These are phyloP conservation scores for Oncorhynchus gorbuscha DNA, from an alignment of 2,113 vertebrate genomes.

Conservation along the genomic window DNA sequence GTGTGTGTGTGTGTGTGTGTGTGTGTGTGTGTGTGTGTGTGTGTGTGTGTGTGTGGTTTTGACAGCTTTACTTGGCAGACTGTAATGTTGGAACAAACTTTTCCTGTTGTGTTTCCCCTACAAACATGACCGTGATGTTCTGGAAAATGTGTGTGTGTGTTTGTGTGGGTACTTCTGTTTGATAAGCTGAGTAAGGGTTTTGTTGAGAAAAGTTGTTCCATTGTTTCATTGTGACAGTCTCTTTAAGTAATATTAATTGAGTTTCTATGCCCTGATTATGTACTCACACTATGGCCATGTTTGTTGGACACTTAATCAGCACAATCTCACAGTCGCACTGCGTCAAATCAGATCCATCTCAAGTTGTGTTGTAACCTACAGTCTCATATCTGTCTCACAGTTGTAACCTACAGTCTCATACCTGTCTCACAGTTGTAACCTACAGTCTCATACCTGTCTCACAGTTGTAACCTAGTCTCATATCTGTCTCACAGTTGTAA, in stretches of 20 bases:
- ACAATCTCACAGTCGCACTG: neutral
- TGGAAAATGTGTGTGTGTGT: conserved; percentile 1
- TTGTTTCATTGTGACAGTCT: neutral
- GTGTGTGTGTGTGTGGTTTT: neutral
- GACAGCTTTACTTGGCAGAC: neutral
- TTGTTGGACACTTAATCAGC: neutral
- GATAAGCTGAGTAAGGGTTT: conserved; percentile 3
- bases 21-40: neutral
- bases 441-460: too few species aligned
- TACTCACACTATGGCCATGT: neutral
- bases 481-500: too few species aligned
- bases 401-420: too few species aligned
- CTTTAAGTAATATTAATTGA: too few species aligned
- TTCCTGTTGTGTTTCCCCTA: conserved; percentile 40
- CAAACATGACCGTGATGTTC: conserved; percentile 14
- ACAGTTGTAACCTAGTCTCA: too few species aligned
- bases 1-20: neutral
- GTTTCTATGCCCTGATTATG: neutral
- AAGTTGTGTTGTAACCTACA: too few species aligned
- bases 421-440: too few species aligned
- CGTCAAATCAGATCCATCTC: too few species aligned
- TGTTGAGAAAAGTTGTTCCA: neutral
- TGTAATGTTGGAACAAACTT: neutral
- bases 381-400: too few species aligned
- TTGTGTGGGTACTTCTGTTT: neutral